phyloP scores from a whole-genome alignment of 2,113 vertebrate species.

The sheep (Ovis aries) region ARS-UI_Ramb_v3.0 NC_056054.1:101630501-101631000 shows the following conservation, averaged over 20 bases:
- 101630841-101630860: slow-evolving; percentile 4
- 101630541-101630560: slow-evolving; percentile 31
- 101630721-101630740: slow-evolving; percentile 85
- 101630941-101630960: background rate
- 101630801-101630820: slow-evolving; percentile 2
- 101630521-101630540: slow-evolving; percentile 68
- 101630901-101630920: background rate
- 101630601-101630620: slow-evolving; percentile 81
- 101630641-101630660: slow-evolving; percentile 65
- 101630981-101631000: slow-evolving; percentile 54
- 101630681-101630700: slow-evolving; percentile 82
- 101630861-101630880: background rate
- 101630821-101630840: background rate
- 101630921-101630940: background rate
- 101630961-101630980: background rate
- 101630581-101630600: slow-evolving; percentile 73
- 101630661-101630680: slow-evolving; percentile 72
- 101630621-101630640: slow-evolving; percentile 53
- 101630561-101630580: slow-evolving; percentile 53
- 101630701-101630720: slow-evolving; percentile 77
- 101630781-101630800: slow-evolving; percentile 73
- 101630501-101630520: slow-evolving; percentile 74
- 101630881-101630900: background rate
- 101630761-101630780: slow-evolving; percentile 65
- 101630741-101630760: slow-evolving; percentile 68